phyloP scores from a whole-genome alignment of 1,140 invertebrate genomes.

The Calosoma granatense region DNA sequence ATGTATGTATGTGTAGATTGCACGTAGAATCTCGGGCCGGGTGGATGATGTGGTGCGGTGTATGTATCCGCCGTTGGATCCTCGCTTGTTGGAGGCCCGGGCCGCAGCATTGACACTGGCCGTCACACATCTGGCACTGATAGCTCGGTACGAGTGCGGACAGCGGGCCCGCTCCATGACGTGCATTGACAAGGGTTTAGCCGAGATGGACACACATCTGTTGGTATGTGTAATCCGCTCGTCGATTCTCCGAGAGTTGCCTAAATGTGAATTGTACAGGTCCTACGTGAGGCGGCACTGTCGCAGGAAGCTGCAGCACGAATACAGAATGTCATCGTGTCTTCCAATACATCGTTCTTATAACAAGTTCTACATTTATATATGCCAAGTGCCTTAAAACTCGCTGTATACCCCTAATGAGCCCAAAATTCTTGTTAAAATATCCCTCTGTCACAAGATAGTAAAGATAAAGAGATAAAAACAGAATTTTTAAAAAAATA shows the following conservation, averaged over 20 bases:
- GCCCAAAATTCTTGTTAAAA: too few relatives aligned
- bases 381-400: too few relatives aligned
- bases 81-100: conserved; percentile 57
- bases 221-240: conserved; percentile 37
- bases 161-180: conserved; percentile 39
- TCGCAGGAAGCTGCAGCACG: conserved; percentile 40
- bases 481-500: too few relatives aligned
- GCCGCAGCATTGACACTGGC: conserved; percentile 56
- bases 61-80: conserved; percentile 64
- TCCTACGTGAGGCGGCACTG: conserved; percentile 43
- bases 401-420: too few relatives aligned
- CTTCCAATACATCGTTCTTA: not conserved
- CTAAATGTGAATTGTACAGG: conserved; percentile 22
- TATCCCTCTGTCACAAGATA: too few relatives aligned
- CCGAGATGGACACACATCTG: conserved; percentile 58
- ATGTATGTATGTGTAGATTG: conserved; percentile 37
- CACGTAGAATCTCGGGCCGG: conserved; percentile 53
- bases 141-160: conserved; percentile 42
- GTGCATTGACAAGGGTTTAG: conserved; percentile 58
- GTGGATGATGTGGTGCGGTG: conserved; percentile 64
- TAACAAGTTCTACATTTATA: not conserved
- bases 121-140: conserved; percentile 56
- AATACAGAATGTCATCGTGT: conserved; percentile 22
- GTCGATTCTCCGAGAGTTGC: not conserved
- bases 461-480: too few relatives aligned